Percentiles rank a stretch among this genome's conserved stretches.
Evolutionary conservation across 2,113 vertebrate genomes (phyloP).

Genomic region (Andinoacara biseriatus): DNA sequence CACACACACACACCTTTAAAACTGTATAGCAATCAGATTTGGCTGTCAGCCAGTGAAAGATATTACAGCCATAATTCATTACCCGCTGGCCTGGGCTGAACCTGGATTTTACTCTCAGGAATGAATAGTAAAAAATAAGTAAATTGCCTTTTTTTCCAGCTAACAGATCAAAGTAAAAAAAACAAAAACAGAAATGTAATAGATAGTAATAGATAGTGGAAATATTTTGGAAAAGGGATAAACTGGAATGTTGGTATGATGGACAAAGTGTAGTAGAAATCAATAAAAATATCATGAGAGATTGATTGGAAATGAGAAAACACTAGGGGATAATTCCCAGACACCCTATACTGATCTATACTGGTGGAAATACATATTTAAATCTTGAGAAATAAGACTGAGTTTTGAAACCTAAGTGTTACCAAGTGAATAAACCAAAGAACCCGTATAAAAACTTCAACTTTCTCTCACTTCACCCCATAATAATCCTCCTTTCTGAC

Average conservation of each 20-base stretch:
- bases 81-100: slow-evolving; percentile 45
- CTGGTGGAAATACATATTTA: background rate
- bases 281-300: background rate
- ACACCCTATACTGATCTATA: background rate
- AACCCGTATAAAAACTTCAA: background rate
- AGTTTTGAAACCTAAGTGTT: background rate
- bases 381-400: background rate
- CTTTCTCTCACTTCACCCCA: background rate
- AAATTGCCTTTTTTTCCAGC: slow-evolving; percentile 10
- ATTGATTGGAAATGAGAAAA: background rate
- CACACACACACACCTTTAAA: slow-evolving; percentile 34
- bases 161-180: background rate
- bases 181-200: background rate
- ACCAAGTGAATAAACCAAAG: background rate
- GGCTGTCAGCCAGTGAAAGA: slow-evolving; percentile 52
- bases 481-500: too few species aligned
- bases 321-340: background rate
- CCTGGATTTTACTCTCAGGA: slow-evolving; percentile 39
- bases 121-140: slow-evolving; percentile 34
- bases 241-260: background rate
- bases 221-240: background rate
- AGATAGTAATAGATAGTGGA: background rate
- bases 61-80: slow-evolving; percentile 67
- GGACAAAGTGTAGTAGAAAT: background rate
- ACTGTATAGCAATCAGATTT: slow-evolving; percentile 53